phyloP scores from a whole-genome alignment of 2,888 invertebrate genomes.

The Diaperis boleti region DNA sequence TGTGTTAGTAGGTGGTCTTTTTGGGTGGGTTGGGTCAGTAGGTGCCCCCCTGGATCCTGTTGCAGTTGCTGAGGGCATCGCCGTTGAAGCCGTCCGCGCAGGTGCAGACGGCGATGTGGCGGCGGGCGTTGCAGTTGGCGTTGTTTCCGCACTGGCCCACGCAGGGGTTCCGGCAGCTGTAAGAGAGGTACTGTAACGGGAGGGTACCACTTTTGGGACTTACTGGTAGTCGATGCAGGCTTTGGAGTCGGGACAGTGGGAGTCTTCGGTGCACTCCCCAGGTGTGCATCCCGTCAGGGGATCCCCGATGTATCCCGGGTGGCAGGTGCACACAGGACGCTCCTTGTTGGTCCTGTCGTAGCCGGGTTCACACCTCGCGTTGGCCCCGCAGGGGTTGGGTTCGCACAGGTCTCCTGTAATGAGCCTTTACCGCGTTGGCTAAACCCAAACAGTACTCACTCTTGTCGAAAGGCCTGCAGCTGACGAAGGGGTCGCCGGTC shows the following conservation, averaged over 20 bases:
- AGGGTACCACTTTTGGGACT: too few species aligned
- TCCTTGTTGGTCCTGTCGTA: conserved; percentile 85
- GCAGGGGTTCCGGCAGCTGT: conserved; percentile 75
- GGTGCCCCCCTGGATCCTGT: conserved; percentile 50
- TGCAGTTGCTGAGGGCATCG: conserved; percentile 70
- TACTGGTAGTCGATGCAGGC: conserved; percentile 84
- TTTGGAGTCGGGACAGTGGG: conserved; percentile 79
- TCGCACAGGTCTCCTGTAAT: conserved; percentile 81
- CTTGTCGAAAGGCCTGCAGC: conserved; percentile 84
- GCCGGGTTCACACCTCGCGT: conserved; percentile 85
- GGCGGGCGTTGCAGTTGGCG: conserved; percentile 80
- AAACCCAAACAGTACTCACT: conserved; percentile 70
- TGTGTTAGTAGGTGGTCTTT: background rate
- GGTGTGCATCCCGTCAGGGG: conserved; percentile 78
- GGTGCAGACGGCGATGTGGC: conserved; percentile 86
- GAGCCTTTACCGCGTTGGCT: background rate
- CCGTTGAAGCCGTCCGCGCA: conserved; percentile 78
- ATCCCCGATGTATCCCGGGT: conserved; percentile 82
- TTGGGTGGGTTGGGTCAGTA: conserved; percentile 12
- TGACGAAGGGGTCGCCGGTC: conserved; percentile 88
- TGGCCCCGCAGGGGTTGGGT: conserved; percentile 88
- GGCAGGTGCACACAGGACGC: conserved; percentile 88
- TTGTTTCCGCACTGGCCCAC: conserved; percentile 83
- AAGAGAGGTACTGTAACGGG: conserved; percentile 52
- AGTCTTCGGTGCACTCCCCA: conserved; percentile 84